Conservation (phyloP, 2,888 invertebrate species). For the Euzophera pinguis region DNA sequence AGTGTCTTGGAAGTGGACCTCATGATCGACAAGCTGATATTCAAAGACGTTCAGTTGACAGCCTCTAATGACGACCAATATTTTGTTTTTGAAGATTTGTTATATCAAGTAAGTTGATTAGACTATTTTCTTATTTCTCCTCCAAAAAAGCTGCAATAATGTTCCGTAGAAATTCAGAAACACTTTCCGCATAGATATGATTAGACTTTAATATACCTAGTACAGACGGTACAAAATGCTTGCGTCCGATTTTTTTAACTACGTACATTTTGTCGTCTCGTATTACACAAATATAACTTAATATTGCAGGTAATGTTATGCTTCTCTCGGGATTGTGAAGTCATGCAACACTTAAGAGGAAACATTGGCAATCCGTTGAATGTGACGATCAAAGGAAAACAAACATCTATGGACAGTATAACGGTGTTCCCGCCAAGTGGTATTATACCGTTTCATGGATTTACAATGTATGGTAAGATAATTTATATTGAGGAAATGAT, state of each 20-base stretch:
- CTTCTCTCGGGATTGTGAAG: slow-evolving; percentile 93
- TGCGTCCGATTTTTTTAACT: no score
- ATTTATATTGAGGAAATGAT: no score
- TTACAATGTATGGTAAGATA: slow-evolving; percentile 97
- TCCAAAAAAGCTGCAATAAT: no score
- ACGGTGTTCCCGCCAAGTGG: slow-evolving; percentile 95
- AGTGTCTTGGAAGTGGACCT: slow-evolving; percentile 93
- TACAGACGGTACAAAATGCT: no score
- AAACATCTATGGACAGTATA: slow-evolving; percentile 82
- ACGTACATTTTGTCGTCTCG: no score
- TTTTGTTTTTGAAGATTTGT: slow-evolving; percentile 97
- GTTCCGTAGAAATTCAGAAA: no score
- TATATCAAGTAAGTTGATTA: slow-evolving; percentile 90
- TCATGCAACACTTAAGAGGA: slow-evolving; percentile 85
- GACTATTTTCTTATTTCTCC: no score
- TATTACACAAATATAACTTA: not conserved
- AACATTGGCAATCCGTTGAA: slow-evolving; percentile 83
- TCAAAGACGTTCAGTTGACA: slow-evolving; percentile 97
- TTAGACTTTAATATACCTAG: no score
- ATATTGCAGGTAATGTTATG: slow-evolving; percentile 86
- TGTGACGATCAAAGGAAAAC: slow-evolving; percentile 86
- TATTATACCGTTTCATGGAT: slow-evolving; percentile 97
- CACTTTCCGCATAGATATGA: no score
- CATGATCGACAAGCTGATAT: slow-evolving; percentile 95
- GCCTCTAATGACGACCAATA: slow-evolving; percentile 99